phyloP scores from a whole-genome alignment of 2,888 invertebrate genomes.

The Sesia bembeciformis region DNA sequence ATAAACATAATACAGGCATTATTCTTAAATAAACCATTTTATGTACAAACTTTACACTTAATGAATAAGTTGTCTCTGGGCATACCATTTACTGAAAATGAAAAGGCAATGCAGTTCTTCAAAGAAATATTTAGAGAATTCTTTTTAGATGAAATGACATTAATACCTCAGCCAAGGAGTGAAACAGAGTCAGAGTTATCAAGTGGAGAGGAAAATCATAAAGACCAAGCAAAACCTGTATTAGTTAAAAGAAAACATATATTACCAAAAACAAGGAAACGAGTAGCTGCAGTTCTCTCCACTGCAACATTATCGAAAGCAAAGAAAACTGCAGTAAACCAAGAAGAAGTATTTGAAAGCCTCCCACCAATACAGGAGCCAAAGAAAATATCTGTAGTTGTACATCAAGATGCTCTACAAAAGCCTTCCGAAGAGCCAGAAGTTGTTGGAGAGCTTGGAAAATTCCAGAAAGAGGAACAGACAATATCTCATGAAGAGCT shows the following conservation, averaged over 20 bases:
- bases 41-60: slow-evolving; percentile 88
- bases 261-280: slow-evolving; percentile 45
- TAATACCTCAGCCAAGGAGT: slow-evolving; percentile 30
- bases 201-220: slow-evolving; percentile 34
- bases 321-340: slow-evolving; percentile 32
- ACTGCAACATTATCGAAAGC: slow-evolving; percentile 32
- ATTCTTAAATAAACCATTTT: slow-evolving; percentile 85
- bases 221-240: slow-evolving; percentile 22
- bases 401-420: slow-evolving; percentile 47
- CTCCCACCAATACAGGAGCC: slow-evolving; percentile 39
- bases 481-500: slow-evolving; percentile 19
- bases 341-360: slow-evolving; percentile 58
- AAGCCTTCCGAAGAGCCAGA: slow-evolving; percentile 42
- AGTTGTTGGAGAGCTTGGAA: slow-evolving; percentile 57
- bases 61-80: slow-evolving; percentile 97
- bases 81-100: slow-evolving; percentile 81
- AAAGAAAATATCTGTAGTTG: slow-evolving; percentile 59
- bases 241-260: slow-evolving; percentile 49
- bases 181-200: slow-evolving; percentile 62
- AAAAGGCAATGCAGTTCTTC: slow-evolving; percentile 36
- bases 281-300: slow-evolving; percentile 28
- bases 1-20: slow-evolving; percentile 86
- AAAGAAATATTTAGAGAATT: slow-evolving; percentile 43
- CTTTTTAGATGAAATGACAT: slow-evolving; percentile 31
- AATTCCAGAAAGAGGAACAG: slow-evolving; percentile 47